phyloP scores from a whole-genome alignment of 2,888 invertebrate genomes.

The Coremacera marginata region DNA sequence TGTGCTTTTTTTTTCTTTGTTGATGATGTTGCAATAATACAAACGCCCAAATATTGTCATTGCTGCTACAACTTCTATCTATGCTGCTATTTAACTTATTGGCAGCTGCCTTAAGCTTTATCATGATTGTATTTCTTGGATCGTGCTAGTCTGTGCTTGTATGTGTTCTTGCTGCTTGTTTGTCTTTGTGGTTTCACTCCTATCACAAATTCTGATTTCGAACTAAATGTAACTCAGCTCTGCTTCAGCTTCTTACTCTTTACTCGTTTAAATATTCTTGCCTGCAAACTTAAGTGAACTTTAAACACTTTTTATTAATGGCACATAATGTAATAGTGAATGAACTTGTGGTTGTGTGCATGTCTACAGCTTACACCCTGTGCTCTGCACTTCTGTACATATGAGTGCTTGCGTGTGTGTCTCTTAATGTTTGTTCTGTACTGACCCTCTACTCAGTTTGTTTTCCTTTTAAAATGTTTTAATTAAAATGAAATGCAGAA shows the following conservation, averaged over 20 bases:
- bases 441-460: slow-evolving; percentile 15
- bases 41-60: background rate
- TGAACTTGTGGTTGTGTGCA: background rate
- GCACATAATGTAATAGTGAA: slow-evolving; percentile 45
- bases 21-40: slow-evolving; percentile 27
- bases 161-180: background rate
- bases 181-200: slow-evolving; percentile 26
- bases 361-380: background rate
- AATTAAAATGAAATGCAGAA: slow-evolving; percentile 52
- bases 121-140: background rate
- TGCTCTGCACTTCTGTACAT: background rate
- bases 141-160: background rate
- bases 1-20: background rate
- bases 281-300: slow-evolving; percentile 48
- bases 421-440: background rate
- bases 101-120: no score
- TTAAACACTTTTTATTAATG: slow-evolving; percentile 51
- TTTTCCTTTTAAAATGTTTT: slow-evolving; percentile 55
- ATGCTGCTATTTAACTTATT: no score
- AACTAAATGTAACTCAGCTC: background rate
- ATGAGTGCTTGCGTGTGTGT: slow-evolving; percentile 26
- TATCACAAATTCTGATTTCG: slow-evolving; percentile 37
- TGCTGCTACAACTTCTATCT: no score
- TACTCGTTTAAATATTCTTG: background rate
- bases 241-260: background rate